Base-by-base conservation (phyloP, 2,113 vertebrate species). In the Hydrochoerus hydrochaeris region DNA sequence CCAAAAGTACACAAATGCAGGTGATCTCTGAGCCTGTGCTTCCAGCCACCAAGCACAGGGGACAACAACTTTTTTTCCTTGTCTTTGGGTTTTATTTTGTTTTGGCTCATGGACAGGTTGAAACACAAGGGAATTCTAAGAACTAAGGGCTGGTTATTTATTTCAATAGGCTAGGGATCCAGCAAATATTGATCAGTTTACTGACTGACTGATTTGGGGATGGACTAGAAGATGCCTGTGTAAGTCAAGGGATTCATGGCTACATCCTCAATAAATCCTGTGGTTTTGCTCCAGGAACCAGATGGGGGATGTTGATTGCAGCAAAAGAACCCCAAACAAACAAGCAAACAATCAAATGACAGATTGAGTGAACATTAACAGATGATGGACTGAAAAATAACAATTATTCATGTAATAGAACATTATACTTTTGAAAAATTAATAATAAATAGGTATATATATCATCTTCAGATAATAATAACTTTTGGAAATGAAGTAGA, bases 101-200 rank as follows among this genome's bases (percentile, higher is more conserved):
- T 95, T 92, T 87, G 44, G 85, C 35, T 57, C 14, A 57, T 14
- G 46, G 11, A 14, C 28, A 46, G 26, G 17, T 54, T 78, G 67
- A 87, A 92, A 84, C 14, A 35, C 52, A 90, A 92, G 49, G 17
- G 26, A 3, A 57, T 49, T 93, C 83, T 96, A 65, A 96, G 65
- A 80, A 44, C 38, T 60, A 58, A 91, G 20, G 38, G 16, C 65
- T 54, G 46, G 41, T 78, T 84, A 78, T 46, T 86, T 84, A 80
- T 69, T 85, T 78, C 35, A 77, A 65, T 71, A 78, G 35, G 54
- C 35, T 78, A 85, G 58, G 30, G 4, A 7, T 30, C 86, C 57
- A 82, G 60, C 26, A 82, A 96, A 77, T 75, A 82, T 44, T 81
- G 62, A 81, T 65, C 54, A 94, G 54, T 60, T 24, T 38, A n/a